Evolutionary conservation across 2,113 vertebrate genomes (phyloP).

Genomic region (Zingel zingel): DNA sequence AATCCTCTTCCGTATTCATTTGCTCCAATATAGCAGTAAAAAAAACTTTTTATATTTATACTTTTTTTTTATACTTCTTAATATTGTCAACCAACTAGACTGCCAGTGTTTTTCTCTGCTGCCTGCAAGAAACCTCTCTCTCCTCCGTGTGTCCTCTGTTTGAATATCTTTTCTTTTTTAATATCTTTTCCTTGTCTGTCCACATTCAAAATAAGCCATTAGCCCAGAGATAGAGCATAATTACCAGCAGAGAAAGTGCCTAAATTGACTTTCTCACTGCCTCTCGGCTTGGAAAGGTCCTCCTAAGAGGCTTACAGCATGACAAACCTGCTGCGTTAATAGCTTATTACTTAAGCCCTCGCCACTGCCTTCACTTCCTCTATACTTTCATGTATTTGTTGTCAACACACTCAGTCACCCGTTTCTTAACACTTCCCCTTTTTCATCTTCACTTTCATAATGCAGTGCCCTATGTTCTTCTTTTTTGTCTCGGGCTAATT

Average conservation of each 20-base stretch:
- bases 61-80: background rate
- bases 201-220: constrained; percentile 59
- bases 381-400: constrained; percentile 42
- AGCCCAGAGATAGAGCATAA: constrained; percentile 64
- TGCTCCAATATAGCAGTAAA: background rate
- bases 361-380: constrained; percentile 46
- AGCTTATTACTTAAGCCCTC: constrained; percentile 69
- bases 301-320: constrained; percentile 75
- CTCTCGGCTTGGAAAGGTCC: constrained; percentile 65
- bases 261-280: constrained; percentile 75
- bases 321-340: constrained; percentile 72
- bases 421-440: constrained; percentile 17
- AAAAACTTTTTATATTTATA: no score
- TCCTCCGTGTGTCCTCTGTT: constrained; percentile 16
- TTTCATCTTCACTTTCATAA: constrained; percentile 56
- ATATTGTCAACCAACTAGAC: constrained; percentile 38
- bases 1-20: background rate
- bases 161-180: constrained; percentile 29
- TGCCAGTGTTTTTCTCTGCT: background rate
- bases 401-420: constrained; percentile 1
- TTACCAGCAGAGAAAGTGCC: constrained; percentile 70
- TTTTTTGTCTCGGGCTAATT: constrained; percentile 68
- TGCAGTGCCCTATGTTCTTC: constrained; percentile 19
- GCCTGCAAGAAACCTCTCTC: constrained; percentile 7
- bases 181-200: constrained; percentile 39